Evolutionary conservation across 2,888 invertebrate species (phyloP).

Genomic region (Luperina nickerlii): DNA sequence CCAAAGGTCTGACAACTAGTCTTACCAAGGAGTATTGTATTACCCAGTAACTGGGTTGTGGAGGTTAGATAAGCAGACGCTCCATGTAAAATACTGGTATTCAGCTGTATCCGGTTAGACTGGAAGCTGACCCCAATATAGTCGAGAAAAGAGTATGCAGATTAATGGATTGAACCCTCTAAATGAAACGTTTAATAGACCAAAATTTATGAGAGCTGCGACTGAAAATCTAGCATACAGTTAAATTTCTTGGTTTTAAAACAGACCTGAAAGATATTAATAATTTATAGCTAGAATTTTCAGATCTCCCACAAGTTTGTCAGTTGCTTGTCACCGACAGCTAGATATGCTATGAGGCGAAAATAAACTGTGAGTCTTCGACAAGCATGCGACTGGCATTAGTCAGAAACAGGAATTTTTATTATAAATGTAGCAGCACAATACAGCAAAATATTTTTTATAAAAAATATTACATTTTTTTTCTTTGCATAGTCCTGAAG

Average conservation of each 20-base stretch:
- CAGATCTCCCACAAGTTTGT: background rate
- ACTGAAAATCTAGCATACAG: background rate
- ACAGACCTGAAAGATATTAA: background rate
- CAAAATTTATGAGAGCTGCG: background rate
- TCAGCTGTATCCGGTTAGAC: no score
- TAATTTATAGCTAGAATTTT: background rate
- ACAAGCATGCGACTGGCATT: constrained; percentile 19
- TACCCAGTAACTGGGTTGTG: background rate
- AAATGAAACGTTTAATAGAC: background rate
- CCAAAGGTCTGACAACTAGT: background rate
- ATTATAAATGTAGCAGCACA: constrained; percentile 16
- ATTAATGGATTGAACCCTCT: no score
- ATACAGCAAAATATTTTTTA: background rate
- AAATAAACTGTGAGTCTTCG: constrained; percentile 27
- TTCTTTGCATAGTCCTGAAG: background rate
- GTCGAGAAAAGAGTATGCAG: no score
- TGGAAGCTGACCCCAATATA: background rate
- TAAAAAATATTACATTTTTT: background rate
- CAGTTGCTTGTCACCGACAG: constrained; percentile 24
- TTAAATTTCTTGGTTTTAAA: background rate
- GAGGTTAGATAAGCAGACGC: background rate
- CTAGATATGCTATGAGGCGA: constrained; percentile 11
- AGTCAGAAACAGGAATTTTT: constrained; percentile 23
- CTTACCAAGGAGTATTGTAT: background rate
- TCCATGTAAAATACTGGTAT: background rate